Evolutionary conservation across 2,113 vertebrate genomes (phyloP).

Genomic region (Psittacula cyanocephala): DNA sequence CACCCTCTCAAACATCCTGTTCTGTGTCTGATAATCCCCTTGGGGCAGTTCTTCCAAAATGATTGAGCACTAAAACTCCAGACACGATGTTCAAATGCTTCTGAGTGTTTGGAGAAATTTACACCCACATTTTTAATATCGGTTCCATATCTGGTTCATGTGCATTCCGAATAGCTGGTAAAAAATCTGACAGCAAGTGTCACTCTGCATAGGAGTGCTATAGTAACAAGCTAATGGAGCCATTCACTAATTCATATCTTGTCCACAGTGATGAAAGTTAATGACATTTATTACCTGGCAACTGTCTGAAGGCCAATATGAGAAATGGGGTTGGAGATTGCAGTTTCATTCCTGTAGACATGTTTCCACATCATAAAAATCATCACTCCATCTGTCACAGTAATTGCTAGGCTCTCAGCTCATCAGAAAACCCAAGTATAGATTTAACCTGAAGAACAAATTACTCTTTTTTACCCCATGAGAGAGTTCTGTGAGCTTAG

Average conservation of each 20-base stretch:
- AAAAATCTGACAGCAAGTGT: not conserved
- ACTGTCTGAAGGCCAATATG: not conserved
- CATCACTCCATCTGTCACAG: constrained; percentile 17
- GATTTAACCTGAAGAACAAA: constrained; percentile 12
- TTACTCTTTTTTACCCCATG: not conserved
- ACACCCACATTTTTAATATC: not conserved
- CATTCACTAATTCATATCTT: not conserved
- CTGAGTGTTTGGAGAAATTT: not conserved
- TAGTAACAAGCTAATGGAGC: not conserved
- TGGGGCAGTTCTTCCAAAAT: not conserved
- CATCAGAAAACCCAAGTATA: not conserved
- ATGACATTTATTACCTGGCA: constrained; percentile 10
- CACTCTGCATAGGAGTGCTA: not conserved
- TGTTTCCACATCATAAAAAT: constrained; percentile 43
- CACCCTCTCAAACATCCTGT: not conserved
- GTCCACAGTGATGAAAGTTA: not conserved
- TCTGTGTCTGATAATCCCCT: not conserved
- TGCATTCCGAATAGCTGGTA: not conserved
- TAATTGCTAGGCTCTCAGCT: not conserved
- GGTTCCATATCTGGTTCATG: not conserved
- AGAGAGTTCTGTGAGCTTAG: not conserved
- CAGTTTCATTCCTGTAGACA: constrained; percentile 2
- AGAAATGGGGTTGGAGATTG: constrained; percentile 16
- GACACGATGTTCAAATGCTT: not conserved
- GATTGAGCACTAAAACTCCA: not conserved